Conservation (phyloP, 2,113 vertebrate species). For the Bombycilla garrulus region DNA sequence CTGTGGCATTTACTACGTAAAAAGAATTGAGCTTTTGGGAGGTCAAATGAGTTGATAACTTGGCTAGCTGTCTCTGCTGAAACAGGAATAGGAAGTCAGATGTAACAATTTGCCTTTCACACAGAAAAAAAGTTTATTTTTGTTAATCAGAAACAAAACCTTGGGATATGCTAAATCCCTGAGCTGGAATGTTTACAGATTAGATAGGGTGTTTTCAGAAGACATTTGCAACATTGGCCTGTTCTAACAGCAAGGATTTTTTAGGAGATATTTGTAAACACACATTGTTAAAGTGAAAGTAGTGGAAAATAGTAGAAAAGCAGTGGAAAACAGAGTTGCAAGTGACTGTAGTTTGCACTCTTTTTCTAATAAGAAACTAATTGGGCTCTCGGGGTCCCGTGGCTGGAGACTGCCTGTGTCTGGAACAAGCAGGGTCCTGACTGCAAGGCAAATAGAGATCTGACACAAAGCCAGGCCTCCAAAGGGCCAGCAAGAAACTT, state of each 20-base stretch:
- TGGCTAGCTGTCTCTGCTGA: neutral
- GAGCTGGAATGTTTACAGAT: neutral
- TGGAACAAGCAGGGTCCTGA: neutral
- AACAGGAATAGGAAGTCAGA: slow-evolving; percentile 42
- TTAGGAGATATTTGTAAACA: neutral
- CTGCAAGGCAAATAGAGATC: neutral
- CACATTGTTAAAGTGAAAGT: neutral
- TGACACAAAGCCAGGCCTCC: neutral
- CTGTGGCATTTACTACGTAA: neutral
- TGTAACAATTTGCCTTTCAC: slow-evolving; percentile 18
- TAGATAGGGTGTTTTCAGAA: neutral
- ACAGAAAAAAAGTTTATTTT: slow-evolving; percentile 24
- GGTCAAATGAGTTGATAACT: neutral
- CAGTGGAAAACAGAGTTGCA: neutral
- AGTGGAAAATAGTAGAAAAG: neutral
- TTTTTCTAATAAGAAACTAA: neutral
- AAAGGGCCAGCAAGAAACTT: neutral
- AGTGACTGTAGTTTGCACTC: neutral
- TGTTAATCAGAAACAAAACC: neutral
- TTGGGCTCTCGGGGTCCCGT: fast-evolving
- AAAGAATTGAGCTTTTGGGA: neutral
- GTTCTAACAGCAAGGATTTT: neutral
- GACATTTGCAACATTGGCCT: neutral
- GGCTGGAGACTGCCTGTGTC: neutral
- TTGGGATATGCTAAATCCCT: neutral